A percentile compares a stretch with the other conserved stretches of the same genome.
phyloP scores from a whole-genome alignment of 1,140 invertebrate species.

The Pachypeltis micranthus region DNA sequence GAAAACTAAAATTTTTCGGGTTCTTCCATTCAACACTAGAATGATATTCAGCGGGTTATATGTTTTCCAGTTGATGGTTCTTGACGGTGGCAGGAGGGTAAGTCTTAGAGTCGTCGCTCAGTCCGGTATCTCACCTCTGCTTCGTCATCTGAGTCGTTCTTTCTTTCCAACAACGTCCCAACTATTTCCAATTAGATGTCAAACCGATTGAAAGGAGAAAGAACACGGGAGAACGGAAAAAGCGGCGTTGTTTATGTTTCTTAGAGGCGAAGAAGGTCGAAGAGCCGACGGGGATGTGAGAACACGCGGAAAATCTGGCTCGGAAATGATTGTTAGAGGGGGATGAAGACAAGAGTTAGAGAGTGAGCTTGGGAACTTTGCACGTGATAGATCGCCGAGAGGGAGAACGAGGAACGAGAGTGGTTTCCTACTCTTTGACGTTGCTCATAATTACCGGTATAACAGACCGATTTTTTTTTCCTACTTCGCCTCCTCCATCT shows the following conservation, averaged over 20 bases:
- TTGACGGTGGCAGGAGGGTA: too few relatives aligned
- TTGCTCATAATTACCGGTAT: conserved; percentile 1
- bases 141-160: too few relatives aligned
- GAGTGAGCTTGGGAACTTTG: conserved; percentile 5
- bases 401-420: not conserved
- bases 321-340: not conserved
- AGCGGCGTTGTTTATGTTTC: not conserved
- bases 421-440: not conserved
- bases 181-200: conserved; percentile 2
- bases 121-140: too few relatives aligned
- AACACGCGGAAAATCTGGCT: not conserved
- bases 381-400: conserved; percentile 1
- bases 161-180: too few relatives aligned
- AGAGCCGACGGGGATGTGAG: not conserved
- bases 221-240: not conserved
- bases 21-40: too few relatives aligned
- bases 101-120: too few relatives aligned
- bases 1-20: too few relatives aligned
- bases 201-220: not conserved
- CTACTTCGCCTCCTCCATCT: too few relatives aligned
- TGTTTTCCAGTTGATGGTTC: too few relatives aligned
- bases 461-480: not conserved
- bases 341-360: conserved; percentile 9
- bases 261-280: not conserved
- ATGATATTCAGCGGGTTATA: too few relatives aligned